phyloP scores from a whole-genome alignment of 2,888 invertebrate species.

The Fabriciana adippe region DNA sequence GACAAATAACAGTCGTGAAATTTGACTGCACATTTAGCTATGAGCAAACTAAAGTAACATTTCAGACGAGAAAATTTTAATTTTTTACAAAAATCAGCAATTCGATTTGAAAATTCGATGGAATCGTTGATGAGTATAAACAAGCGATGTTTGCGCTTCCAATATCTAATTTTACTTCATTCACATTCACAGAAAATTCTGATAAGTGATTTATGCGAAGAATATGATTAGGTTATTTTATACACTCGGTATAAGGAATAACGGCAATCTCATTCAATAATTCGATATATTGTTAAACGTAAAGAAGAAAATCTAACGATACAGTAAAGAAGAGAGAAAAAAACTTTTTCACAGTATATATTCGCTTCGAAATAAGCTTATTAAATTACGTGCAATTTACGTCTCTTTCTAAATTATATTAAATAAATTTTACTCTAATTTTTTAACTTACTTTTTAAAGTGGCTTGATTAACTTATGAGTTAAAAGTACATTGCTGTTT shows the following conservation, averaged over 20 bases:
- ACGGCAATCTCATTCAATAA: slow-evolving; percentile 7
- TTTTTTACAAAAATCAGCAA: slow-evolving; percentile 36
- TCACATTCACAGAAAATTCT: slow-evolving; percentile 41
- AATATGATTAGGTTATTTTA: slow-evolving; percentile 32
- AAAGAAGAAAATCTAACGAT: not conserved
- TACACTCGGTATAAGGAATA: slow-evolving; percentile 4
- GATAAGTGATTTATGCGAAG: slow-evolving; percentile 35
- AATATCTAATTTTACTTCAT: slow-evolving; percentile 38
- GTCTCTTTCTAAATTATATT: no score
- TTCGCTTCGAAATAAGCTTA: no score
- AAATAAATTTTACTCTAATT: no score
- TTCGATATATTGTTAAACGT: slow-evolving; percentile 9
- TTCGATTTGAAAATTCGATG: slow-evolving; percentile 33
- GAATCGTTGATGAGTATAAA: slow-evolving; percentile 37
- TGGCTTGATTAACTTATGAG: no score
- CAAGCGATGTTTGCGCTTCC: slow-evolving; percentile 43
- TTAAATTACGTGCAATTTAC: no score
- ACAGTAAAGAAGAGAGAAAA: no score
- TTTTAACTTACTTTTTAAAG: no score
- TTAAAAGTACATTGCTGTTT: no score
- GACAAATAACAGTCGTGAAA: not conserved
- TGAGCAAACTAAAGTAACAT: slow-evolving; percentile 13
- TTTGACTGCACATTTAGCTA: not conserved
- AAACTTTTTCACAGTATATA: no score
- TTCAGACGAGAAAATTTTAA: slow-evolving; percentile 16